These are phyloP conservation scores for Malurus elegans DNA, from an alignment of 2,113 vertebrate species.

Conservation along the genomic window DNA sequence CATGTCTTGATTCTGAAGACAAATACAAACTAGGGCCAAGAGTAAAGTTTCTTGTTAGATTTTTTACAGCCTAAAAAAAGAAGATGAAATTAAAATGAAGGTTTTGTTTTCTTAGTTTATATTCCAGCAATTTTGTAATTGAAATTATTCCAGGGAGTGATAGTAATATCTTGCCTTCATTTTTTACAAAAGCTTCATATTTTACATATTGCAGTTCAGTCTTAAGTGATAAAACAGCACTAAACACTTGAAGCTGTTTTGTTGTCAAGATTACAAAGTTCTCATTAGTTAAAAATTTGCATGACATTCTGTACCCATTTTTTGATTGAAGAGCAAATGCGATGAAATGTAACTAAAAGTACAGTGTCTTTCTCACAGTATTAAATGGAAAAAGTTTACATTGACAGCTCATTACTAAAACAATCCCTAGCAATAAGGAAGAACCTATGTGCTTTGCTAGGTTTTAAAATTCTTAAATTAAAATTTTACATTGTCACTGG, in stretches of 20 bases:
- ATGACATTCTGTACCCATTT: background rate
- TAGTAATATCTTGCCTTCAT: background rate
- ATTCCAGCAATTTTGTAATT: background rate
- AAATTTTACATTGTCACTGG: background rate
- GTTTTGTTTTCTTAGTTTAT: background rate
- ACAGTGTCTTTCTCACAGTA: background rate
- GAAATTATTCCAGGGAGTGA: conserved; percentile 2
- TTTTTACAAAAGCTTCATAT: conserved; percentile 28
- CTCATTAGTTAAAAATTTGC: background rate
- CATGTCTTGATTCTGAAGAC: background rate
- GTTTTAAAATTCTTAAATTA: background rate
- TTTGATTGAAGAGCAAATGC: background rate
- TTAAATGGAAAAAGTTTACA: background rate
- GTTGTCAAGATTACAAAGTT: conserved; percentile 5
- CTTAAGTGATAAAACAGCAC: background rate
- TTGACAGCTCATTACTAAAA: background rate
- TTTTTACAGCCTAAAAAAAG: conserved; percentile 5
- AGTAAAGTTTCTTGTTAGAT: background rate
- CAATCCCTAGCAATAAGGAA: background rate
- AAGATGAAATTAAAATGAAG: background rate
- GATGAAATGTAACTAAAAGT: background rate
- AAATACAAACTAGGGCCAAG: conserved; percentile 18
- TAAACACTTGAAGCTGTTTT: background rate
- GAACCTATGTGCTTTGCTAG: background rate
- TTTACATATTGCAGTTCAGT: background rate